These are phyloP conservation scores for Gymnoscopelus microlampas DNA, from an alignment of 2,797 vertebrate species.

Conservation along the genomic window DNA sequence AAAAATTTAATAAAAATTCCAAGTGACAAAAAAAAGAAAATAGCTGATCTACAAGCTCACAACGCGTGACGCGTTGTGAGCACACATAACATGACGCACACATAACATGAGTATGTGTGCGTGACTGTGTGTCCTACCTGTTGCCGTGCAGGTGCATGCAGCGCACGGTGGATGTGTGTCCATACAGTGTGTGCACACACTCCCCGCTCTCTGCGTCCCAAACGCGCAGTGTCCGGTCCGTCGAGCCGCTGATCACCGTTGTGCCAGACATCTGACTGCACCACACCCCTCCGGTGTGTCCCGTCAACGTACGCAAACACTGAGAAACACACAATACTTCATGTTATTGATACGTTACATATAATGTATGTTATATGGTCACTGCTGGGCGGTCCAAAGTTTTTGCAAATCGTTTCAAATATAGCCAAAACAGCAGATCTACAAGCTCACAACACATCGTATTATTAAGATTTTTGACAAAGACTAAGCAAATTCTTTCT, in stretches of 20 bases:
- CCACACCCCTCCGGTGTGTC: conserved; percentile 94
- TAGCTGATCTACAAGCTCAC: no score
- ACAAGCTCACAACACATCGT: background rate
- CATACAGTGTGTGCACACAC: conserved; percentile 91
- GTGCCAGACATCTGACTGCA: conserved; percentile 93
- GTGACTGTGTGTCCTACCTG: conserved; percentile 72
- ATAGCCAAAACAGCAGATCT: no score
- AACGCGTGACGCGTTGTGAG: no score
- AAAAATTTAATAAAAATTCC: no score
- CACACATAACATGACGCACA: no score
- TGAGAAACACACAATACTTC: conserved; percentile 45
- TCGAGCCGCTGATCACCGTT: conserved; percentile 94
- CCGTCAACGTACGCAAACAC: conserved; percentile 91
- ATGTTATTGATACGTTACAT: background rate
- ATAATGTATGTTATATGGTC: no score
- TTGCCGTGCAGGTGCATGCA: conserved; percentile 95
- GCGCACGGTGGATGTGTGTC: conserved; percentile 94
- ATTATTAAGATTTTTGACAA: no score
- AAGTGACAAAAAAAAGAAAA: no score
- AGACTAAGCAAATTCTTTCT: no score
- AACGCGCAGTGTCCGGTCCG: conserved; percentile 91
- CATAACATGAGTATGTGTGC: no score
- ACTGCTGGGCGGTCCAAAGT: no score
- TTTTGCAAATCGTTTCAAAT: no score
- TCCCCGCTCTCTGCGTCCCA: conserved; percentile 93